Conservation (phyloP, 37 sponge, comb jelly and placozoan species). For the Halichondria panicea region DNA sequence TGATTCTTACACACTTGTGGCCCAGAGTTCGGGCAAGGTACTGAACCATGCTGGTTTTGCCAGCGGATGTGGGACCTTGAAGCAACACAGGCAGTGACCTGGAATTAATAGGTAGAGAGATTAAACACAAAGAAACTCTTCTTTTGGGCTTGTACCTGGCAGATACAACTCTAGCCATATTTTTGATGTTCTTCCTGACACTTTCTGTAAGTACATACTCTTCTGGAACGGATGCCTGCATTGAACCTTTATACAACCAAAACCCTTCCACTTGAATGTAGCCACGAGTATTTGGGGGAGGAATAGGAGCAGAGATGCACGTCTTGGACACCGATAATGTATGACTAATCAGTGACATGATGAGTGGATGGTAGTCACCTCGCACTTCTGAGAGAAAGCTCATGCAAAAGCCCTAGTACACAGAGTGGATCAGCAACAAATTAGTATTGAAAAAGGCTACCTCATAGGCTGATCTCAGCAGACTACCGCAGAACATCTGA, state of each 20-base stretch:
- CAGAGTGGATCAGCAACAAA: neutral
- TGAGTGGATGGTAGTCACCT: conserved; percentile 40
- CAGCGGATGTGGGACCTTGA: conserved; percentile 96
- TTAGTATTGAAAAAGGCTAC: conserved; percentile 25
- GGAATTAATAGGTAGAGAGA: neutral
- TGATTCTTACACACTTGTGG: conserved; percentile 83
- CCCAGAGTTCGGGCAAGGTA: conserved; percentile 83
- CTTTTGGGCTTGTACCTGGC: too few relatives aligned
- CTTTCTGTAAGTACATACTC: conserved; percentile 82
- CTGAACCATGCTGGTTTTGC: conserved; percentile 93
- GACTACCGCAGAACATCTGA: conserved; percentile 50
- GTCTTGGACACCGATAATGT: conserved; percentile 26
- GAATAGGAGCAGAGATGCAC: conserved; percentile 5
- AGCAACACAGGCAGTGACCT: conserved; percentile 74
- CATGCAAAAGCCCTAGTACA: conserved; percentile 60
- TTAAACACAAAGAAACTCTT: neutral
- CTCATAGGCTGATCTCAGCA: conserved; percentile 83
- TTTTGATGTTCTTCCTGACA: conserved; percentile 84
- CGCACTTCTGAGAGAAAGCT: conserved; percentile 63
- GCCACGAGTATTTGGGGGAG: conserved; percentile 14
- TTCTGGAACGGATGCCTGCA: conserved; percentile 6
- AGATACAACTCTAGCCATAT: conserved; percentile 89
- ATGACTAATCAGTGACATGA: conserved; percentile 19
- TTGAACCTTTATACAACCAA: conserved; percentile 72
- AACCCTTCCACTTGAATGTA: conserved; percentile 77